Evolutionary conservation across 1,140 invertebrate species (phyloP), one percentile per base, ranked within the genome.

Genomic region (Eupristina koningsbergeri): DNA sequence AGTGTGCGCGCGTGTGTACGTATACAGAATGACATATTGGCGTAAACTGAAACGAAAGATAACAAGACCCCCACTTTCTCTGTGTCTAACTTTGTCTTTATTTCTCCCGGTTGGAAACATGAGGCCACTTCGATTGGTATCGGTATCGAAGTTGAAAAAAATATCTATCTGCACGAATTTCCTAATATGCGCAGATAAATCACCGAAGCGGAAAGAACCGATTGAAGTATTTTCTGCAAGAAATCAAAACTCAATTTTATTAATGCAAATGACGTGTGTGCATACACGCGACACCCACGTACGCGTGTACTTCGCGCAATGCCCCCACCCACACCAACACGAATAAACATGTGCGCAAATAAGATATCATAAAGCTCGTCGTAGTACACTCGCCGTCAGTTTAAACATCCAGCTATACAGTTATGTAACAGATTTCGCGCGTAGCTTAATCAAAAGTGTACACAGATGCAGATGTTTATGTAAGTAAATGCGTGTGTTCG

Each of bases 71-170:
- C 67, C 73, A 19, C 41, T 13, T 75, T 75, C 29, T 3, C 11
- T 75, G n/a, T 75, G 17, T 75, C n/a, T 53, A 13, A 3, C 19
- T 45, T 31, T 45, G 19, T 39, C 31, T 39, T 39, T 13, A 0
- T 80, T n/a, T 80, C 41, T 67, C 31, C 17, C 41, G 13, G 45
- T 69, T 45, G 47, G 17, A 31, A 67, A 69, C 36, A 83, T 76
- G 36, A 64, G 58, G 73, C 73, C 41, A 80, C 53, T 82, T 82
- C 69, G 80, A 82, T 82, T 82, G 29, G 31, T 82, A 82, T 82
- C 80, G 41, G 3, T 61, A 34, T n/a, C 13, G 1, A 9, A 22
- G 34, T 41, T 58, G 26, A 58, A 58, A 81, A 61, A 81, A 73
- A 73, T 39, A 64, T 47, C 71, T 45, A 7, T 45, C 53, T 26